Percentiles rank a stretch among this genome's conserved stretches.
phyloP scores from a whole-genome alignment of 2,888 invertebrate species.

The Drosophila neotestacea region DNA sequence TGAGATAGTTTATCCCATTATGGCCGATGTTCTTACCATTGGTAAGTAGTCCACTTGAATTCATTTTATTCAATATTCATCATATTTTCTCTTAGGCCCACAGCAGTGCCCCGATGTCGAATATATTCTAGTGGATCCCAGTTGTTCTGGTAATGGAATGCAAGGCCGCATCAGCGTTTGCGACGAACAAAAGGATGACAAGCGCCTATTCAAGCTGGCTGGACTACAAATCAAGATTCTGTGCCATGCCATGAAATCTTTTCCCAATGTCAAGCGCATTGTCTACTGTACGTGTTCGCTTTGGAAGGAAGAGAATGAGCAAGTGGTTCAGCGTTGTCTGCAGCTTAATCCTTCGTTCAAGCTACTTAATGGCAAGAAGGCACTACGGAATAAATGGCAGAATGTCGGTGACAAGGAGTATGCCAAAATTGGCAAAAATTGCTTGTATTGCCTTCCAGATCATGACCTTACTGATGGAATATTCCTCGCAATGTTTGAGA shows the following conservation, averaged over 20 bases:
- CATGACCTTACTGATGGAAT: constrained; percentile 96
- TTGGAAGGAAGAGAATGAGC: constrained; percentile 96
- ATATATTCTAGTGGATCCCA: constrained; percentile 97
- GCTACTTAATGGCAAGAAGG: constrained; percentile 87
- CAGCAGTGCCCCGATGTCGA: constrained; percentile 87
- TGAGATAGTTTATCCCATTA: constrained; percentile 88
- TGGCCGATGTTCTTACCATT: constrained; percentile 91
- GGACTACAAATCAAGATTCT: constrained; percentile 93
- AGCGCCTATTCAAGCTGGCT: constrained; percentile 89
- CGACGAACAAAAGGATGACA: constrained; percentile 86
- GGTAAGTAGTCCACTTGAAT: constrained; percentile 77
- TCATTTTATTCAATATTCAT: background rate
- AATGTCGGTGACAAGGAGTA: constrained; percentile 89
- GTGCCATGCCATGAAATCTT: constrained; percentile 92
- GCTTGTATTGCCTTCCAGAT: constrained; percentile 92
- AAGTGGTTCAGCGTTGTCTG: constrained; percentile 87
- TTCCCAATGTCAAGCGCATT: constrained; percentile 93
- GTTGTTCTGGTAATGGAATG: constrained; percentile 97
- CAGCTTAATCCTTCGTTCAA: constrained; percentile 86
- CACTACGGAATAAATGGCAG: constrained; percentile 89
- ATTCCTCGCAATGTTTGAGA: constrained; percentile 96
- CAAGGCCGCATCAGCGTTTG: constrained; percentile 86
- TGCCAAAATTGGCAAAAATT: constrained; percentile 89
- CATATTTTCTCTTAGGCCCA: constrained; percentile 57
- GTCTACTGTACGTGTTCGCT: constrained; percentile 99